phyloP scores from a whole-genome alignment of 1,140 invertebrate genomes.

The Macrobrachium rosenbergii region DNA sequence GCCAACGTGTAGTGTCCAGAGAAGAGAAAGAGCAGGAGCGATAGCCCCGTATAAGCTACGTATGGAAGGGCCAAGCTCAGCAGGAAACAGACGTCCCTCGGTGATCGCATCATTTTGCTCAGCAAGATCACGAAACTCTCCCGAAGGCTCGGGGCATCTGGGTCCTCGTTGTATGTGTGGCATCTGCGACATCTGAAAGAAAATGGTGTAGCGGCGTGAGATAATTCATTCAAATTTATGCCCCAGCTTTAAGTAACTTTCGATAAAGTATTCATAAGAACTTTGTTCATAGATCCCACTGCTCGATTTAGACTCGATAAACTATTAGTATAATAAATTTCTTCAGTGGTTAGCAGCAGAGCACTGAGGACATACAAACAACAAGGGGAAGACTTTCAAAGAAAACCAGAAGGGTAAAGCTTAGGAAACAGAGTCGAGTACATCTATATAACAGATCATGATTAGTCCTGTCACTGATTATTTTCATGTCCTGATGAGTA shows the following conservation, averaged over 20 bases:
- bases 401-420: too few relatives aligned
- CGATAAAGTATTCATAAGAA: too few relatives aligned
- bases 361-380: too few relatives aligned
- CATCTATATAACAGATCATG: not conserved
- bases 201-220: not conserved
- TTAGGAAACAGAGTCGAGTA: not conserved
- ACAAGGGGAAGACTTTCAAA: too few relatives aligned
- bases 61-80: conserved; percentile 13
- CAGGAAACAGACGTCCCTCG: conserved; percentile 35
- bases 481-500: too few relatives aligned
- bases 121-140: conserved; percentile 42
- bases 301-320: too few relatives aligned
- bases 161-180: conserved; percentile 43
- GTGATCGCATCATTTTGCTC: conserved; percentile 13
- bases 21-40: conserved; percentile 8
- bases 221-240: not conserved
- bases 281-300: too few relatives aligned
- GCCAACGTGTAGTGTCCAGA: not conserved
- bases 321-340: too few relatives aligned
- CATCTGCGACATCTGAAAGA: conserved; percentile 26
- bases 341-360: too few relatives aligned
- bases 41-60: conserved; percentile 23
- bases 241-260: too few relatives aligned
- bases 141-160: conserved; percentile 30
- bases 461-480: too few relatives aligned